These are phyloP conservation scores for Gadus chalcogrammus DNA, from an alignment of 2,113 vertebrate genomes.

Conservation along the genomic window DNA sequence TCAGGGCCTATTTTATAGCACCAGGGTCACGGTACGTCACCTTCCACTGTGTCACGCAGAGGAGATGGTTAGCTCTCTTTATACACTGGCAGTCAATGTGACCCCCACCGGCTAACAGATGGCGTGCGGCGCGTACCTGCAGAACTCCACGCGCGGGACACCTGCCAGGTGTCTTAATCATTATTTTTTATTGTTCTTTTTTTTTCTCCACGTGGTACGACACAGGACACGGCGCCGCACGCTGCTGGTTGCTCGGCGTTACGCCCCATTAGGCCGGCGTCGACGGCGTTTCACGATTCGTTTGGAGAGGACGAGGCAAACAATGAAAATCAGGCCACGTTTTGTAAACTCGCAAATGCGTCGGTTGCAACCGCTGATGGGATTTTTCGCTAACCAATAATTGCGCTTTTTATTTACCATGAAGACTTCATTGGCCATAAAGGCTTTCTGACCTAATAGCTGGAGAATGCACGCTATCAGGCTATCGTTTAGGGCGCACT, in stretches of 20 bases:
- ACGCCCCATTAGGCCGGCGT: no score
- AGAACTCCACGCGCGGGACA: constrained; percentile 11
- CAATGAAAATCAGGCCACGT: no score
- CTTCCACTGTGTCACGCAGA: constrained; percentile 30
- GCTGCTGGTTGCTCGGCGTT: no score
- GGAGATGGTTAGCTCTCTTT: constrained; percentile 22
- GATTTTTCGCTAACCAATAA: no score
- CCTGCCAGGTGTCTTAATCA: constrained; percentile 21
- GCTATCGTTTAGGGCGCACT: no score
- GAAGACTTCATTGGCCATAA: not conserved
- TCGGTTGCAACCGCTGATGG: no score
- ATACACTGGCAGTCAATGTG: constrained; percentile 25
- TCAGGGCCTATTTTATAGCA: constrained; percentile 15
- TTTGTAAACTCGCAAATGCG: no score
- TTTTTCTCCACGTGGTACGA: no score
- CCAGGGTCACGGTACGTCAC: constrained; percentile 23
- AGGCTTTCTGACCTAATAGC: constrained; percentile 1
- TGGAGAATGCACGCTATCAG: not conserved
- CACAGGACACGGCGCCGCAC: no score
- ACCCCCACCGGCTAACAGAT: constrained; percentile 29
- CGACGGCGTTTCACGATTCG: no score
- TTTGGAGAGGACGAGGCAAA: no score
- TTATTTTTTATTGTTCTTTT: constrained; percentile 10
- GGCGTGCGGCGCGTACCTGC: constrained; percentile 21
- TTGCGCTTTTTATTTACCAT: no score